Conservation (phyloP, 2,797 vertebrate genomes). For the Alfaro cultratus region DNA sequence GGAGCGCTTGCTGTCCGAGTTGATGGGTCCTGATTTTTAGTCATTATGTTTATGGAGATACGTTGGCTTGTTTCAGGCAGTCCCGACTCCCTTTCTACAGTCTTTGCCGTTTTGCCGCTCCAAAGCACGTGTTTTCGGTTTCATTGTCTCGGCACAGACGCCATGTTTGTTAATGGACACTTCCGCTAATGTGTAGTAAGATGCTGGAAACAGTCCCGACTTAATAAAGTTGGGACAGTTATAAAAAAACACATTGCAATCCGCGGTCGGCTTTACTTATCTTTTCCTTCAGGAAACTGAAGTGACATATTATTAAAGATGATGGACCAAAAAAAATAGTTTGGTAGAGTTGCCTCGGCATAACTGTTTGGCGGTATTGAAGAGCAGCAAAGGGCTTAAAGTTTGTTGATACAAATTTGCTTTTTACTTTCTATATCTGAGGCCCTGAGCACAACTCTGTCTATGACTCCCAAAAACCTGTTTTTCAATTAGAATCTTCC, state of each 20-base stretch:
- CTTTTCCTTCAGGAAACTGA: background rate
- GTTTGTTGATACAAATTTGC: background rate
- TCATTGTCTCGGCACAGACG: conserved; percentile 77
- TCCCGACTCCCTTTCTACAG: background rate
- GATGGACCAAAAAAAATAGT: background rate
- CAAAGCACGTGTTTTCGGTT: conserved; percentile 75
- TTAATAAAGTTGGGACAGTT: background rate
- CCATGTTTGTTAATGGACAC: conserved; percentile 78
- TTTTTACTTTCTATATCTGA: background rate
- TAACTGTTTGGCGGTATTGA: background rate
- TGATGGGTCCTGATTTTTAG: background rate
- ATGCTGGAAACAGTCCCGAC: conserved; percentile 23
- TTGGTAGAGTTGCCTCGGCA: background rate
- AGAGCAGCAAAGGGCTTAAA: background rate
- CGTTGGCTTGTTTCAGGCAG: no score
- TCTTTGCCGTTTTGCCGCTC: background rate
- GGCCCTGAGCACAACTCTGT: no score
- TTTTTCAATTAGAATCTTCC: background rate
- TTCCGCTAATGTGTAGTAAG: conserved; percentile 56
- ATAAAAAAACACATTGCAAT: background rate
- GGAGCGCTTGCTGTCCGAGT: background rate
- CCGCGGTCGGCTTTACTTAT: background rate
- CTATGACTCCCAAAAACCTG: background rate
- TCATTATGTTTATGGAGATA: background rate
- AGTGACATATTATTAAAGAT: background rate